Evolutionary conservation across 2,797 vertebrate species (phyloP).

Genomic region (Mastacembelus armatus): DNA sequence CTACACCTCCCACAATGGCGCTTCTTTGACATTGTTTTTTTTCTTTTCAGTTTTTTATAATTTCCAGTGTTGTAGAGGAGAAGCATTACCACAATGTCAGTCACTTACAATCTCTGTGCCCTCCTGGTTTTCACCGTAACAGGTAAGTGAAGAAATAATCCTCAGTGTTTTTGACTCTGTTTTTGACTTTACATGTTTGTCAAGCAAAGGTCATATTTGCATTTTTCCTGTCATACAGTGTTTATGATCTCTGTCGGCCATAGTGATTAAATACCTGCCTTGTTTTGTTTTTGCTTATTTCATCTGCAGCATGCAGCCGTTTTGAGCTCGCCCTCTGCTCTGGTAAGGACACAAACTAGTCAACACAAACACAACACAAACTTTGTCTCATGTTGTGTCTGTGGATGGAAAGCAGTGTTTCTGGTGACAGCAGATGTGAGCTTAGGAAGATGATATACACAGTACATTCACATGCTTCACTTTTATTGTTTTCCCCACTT

Average conservation of each 20-base stretch:
- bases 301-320: conserved; percentile 63
- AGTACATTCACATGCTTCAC: background rate
- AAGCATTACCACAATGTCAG: conserved; percentile 67
- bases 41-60: conserved; percentile 33
- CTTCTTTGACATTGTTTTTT: conserved; percentile 50
- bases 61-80: conserved; percentile 32
- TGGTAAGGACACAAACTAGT: conserved; percentile 68
- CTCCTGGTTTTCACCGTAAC: conserved; percentile 72
- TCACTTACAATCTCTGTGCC: conserved; percentile 49
- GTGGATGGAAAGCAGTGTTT: background rate
- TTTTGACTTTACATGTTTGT: conserved; percentile 15
- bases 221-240: background rate
- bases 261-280: conserved; percentile 2
- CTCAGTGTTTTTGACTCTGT: background rate
- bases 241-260: background rate
- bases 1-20: conserved; percentile 55
- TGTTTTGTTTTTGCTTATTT: conserved; percentile 34
- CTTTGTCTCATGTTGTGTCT: conserved; percentile 8
- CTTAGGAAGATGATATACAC: background rate
- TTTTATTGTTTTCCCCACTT: background rate
- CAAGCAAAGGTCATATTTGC: conserved; percentile 20
- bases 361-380: no score
- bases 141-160: conserved; percentile 64
- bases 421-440: no score
- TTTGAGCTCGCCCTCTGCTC: conserved; percentile 61